Conservation (phyloP, 2,888 invertebrate species). For the Cryptocephalus moraei region DNA sequence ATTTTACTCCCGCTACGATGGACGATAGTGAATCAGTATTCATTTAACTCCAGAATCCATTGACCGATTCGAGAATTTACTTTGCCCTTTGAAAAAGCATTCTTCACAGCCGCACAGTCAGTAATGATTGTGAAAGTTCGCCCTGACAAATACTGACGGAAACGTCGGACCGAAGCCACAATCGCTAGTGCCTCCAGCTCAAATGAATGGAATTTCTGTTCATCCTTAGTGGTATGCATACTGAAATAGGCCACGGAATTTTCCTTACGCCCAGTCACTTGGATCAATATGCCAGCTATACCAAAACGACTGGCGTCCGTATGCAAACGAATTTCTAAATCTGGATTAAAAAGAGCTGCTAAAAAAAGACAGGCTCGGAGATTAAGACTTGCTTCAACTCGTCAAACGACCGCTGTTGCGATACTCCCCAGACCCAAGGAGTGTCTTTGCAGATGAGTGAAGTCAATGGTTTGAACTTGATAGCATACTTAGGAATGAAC, state of each 20-base stretch:
- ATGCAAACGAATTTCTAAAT: constrained; percentile 18
- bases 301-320: constrained; percentile 21
- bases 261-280: constrained; percentile 11
- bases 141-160: constrained; percentile 25
- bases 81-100: constrained; percentile 20
- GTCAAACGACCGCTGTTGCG: background rate
- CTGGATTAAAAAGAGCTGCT: constrained; percentile 13
- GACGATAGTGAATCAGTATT: constrained; percentile 11
- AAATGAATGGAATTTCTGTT: constrained; percentile 26
- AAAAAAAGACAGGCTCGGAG: constrained; percentile 10
- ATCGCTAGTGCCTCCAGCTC: constrained; percentile 31
- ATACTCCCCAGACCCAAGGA: background rate
- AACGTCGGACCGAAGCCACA: constrained; percentile 23
- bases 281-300: constrained; percentile 20
- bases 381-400: constrained; percentile 1
- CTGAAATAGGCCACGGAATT: constrained; percentile 25
- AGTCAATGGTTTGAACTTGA: constrained; percentile 12
- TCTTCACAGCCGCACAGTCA: constrained; percentile 26
- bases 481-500: constrained; percentile 14
- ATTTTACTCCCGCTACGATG: constrained; percentile 10
- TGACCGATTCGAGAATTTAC: constrained; percentile 22
- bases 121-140: constrained; percentile 21
- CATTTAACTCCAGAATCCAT: constrained; percentile 13
- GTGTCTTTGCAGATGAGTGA: constrained; percentile 8
- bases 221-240: constrained; percentile 22